Conservation (phyloP, 2,888 invertebrate genomes). For the Stegophylla sp. region DNA sequence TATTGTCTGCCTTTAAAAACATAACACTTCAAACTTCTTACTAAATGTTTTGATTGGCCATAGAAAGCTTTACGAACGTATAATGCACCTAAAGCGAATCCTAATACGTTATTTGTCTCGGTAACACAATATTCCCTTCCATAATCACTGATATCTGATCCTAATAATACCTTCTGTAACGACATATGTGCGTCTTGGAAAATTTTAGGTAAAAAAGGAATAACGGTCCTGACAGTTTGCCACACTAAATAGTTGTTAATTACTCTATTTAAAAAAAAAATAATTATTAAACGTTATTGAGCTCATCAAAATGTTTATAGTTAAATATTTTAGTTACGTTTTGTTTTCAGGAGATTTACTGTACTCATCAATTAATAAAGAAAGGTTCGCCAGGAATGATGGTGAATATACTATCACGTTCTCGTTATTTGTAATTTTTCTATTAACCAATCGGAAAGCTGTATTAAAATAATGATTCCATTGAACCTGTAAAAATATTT, state of each 20-base stretch:
- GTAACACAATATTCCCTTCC: slow-evolving; percentile 92
- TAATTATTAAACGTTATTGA: neutral
- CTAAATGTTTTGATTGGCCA: slow-evolving; percentile 77
- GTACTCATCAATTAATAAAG: slow-evolving; percentile 75
- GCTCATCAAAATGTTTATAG: neutral
- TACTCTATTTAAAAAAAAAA: slow-evolving; percentile 70
- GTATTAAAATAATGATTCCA: slow-evolving; percentile 88
- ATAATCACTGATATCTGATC: slow-evolving; percentile 86
- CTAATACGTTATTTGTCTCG: slow-evolving; percentile 86
- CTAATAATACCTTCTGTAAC: slow-evolving; percentile 85
- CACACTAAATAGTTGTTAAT: slow-evolving; percentile 92
- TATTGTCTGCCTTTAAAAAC: too few relatives aligned
- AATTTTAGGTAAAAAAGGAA: slow-evolving; percentile 84
- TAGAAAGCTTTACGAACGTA: slow-evolving; percentile 89
- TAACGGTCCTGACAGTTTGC: slow-evolving; percentile 86
- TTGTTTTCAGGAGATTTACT: slow-evolving; percentile 74
- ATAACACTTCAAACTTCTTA: slow-evolving; percentile 62
- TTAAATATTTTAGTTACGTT: slow-evolving; percentile 72
- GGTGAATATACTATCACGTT: slow-evolving; percentile 89
- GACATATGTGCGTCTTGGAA: slow-evolving; percentile 90
- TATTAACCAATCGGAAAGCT: slow-evolving; percentile 77
- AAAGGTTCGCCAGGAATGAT: slow-evolving; percentile 81
- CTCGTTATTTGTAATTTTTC: slow-evolving; percentile 72
- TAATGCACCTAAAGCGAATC: slow-evolving; percentile 90
- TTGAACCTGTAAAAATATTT: slow-evolving; percentile 69